phyloP scores from a whole-genome alignment of 92 coral and sea anemone species.

The Meandrina meandrites region DNA sequence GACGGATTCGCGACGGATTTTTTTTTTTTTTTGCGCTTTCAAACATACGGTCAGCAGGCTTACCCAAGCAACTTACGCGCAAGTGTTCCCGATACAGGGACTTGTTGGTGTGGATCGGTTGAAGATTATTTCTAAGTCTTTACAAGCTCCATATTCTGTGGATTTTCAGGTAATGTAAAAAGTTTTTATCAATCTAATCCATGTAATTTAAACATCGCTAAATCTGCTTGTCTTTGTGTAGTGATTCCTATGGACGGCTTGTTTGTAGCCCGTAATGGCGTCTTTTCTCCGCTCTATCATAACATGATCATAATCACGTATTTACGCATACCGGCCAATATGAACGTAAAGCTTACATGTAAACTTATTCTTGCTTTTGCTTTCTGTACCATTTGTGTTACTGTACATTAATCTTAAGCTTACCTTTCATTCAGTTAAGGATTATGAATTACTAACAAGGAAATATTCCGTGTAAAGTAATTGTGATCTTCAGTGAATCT shows the following conservation, averaged over 20 bases:
- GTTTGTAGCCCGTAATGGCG: background rate
- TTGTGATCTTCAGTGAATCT: background rate
- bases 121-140: background rate
- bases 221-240: background rate
- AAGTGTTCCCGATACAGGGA: background rate
- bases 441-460: background rate
- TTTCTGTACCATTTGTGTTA: background rate
- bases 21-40: background rate
- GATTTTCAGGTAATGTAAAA: constrained; percentile 21
- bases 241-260: background rate
- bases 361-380: too few relatives aligned
- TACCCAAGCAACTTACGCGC: constrained; percentile 23
- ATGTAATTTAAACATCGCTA: background rate
- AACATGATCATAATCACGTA: background rate
- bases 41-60: constrained; percentile 32
- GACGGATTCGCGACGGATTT: too few relatives aligned
- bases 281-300: too few relatives aligned
- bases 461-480: background rate
- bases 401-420: too few relatives aligned
- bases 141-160: background rate
- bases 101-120: background rate
- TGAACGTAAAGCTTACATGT: background rate
- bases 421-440: background rate
- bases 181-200: background rate
- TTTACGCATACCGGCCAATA: constrained; percentile 9